Base-by-base conservation (phyloP, 2,797 vertebrate species). In the Acipenser oxyrinchus region DNA sequence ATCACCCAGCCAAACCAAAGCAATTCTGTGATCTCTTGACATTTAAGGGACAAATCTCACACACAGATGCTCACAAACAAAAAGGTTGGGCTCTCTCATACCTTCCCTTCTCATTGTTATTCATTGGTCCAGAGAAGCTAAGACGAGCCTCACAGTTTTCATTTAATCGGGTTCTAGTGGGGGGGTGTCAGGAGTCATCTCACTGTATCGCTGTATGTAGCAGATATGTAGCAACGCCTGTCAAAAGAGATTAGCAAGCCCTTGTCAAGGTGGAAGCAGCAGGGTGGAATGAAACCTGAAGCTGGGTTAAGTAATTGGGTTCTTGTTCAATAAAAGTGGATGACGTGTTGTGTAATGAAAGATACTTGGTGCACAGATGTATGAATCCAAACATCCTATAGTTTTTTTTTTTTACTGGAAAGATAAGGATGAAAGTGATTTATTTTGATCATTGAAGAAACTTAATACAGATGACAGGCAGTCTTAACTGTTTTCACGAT, bases 231-330 rank as follows among this genome's bases (percentile, higher is more conserved):
- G 84, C 86, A 76, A 73, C 15, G 85, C 86, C 89, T 81, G 70
- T 94, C 92, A 93, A 86, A 89, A 89, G 88, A 94, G 93, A 95
- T 95, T 94, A 96, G 89, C 73, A 79, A 84, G 85, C 84, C 78
- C 80, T 81, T 91, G 89, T 92, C 79, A 84, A 88, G 84, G 83
- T 90, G 82, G 89, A 87, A 58, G 81, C 88, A 81, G 70, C 81
- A 78, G 84, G 77, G 77, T 79, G 85, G 82, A 89, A 83, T 84
- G 81, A 85, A 92, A 93, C 86, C 85, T 90, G 89, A 89, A 90
- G 86, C 82, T 78, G 74, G 88, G 87, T 93, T 94, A 95, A 95
- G 91, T 95, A 95, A 95, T 95, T 96, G 92, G 90, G 92, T 94
- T 95, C 91, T 91, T 92, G 91, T 93, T 93, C 89, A 90, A 93